Evolutionary conservation across 1,140 invertebrate genomes (phyloP), one percentile per base, ranked within the genome.

Genomic region (Bombus breviceps): DNA sequence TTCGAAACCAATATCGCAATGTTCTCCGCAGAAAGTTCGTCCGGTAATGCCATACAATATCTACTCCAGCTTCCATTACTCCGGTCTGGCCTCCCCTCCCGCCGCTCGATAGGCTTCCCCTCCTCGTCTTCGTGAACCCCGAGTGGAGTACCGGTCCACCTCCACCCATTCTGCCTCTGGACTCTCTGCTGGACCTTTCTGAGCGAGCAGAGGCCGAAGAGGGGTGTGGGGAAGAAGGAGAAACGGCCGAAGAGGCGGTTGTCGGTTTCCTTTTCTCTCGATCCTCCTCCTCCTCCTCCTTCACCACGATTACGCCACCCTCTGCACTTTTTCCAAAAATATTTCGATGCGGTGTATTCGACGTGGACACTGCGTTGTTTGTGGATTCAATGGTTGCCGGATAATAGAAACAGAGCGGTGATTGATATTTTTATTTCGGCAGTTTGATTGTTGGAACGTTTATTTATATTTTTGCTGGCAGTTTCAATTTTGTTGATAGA

Each of bases 21-120:
- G 93, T 93, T 94, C 89, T 87, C 90, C 88, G 91, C 87, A 89
- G 88, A 93, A 94, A 94, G 93, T 94, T 94, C 92, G 91, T 90
- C 92, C 91, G 87, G 94, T 95, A 94, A 94, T 94, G 92, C 94
- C 93, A 92, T 93, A 93, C 92, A 93, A 94, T 94, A 94, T 94
- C 93, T 93, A 93, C 94, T 93, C 89, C 90, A 93, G 93, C 93
- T 95, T 94, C 94, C 94, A 95, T 95, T 94, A 94, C 93, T 94
- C 92, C 92, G 93, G 85, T 92, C 88, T 81, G 83, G 83, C 82
- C 77, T 87, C 85, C 89, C 82, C 89, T 87, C 87, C 78, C 83
- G 75, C 78, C 86, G 86, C 77, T 84, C 78, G 86, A 88, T 89
- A 89, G 80, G 85, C 81, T 87, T 89, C 85, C 81, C 89, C 83